Conservation (phyloP, 2,113 vertebrate species). For the Sphaerodactylus townsendi region DNA sequence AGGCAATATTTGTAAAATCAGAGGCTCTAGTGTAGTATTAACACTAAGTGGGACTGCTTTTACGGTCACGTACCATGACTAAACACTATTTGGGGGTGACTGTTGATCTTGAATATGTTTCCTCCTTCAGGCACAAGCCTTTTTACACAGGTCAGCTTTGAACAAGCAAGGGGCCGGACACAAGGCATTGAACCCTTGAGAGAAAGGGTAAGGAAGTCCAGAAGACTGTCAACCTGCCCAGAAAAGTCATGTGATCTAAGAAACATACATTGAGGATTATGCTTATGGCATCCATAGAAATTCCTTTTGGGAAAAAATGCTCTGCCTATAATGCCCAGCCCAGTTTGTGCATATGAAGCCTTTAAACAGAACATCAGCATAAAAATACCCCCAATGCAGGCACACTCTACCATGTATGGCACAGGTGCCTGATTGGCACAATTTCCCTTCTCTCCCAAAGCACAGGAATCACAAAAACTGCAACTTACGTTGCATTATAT, state of each 20-base stretch:
- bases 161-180: neutral
- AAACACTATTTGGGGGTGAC: no score
- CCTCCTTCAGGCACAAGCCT: neutral
- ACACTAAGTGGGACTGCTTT: neutral
- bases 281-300: neutral
- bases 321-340: neutral
- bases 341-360: neutral
- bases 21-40: no score
- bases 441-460: neutral
- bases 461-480: neutral
- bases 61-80: neutral
- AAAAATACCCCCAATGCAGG: no score
- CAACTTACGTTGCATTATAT: neutral
- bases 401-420: neutral
- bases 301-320: neutral
- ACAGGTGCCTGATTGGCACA: no score
- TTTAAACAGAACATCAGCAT: neutral
- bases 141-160: neutral
- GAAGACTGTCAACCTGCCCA: neutral
- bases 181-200: neutral
- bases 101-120: neutral
- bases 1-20: no score
- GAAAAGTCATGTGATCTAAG: neutral
- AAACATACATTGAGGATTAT: no score
- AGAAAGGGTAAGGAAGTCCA: neutral